phyloP scores from a whole-genome alignment of 2,888 invertebrate species.

The Drosophila quasianomalipes region DNA sequence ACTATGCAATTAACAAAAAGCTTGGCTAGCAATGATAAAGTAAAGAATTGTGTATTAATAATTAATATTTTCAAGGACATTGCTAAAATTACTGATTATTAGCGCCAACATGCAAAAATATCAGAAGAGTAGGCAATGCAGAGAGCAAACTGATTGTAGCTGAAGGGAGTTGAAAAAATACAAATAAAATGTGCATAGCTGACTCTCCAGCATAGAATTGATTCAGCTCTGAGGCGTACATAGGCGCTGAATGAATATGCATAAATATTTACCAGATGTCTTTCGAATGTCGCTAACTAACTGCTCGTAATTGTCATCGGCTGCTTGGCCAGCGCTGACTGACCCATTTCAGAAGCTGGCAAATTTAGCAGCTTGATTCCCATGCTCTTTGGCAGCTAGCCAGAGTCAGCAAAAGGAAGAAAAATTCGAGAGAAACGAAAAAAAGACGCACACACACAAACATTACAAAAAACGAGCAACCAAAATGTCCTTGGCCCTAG shows the following conservation, averaged over 20 bases:
- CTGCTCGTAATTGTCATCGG: constrained; percentile 28
- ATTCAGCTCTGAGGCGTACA: not conserved
- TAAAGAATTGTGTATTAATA: not conserved
- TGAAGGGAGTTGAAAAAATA: not conserved
- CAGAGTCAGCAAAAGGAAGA: constrained; percentile 21
- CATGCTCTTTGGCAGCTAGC: constrained; percentile 49
- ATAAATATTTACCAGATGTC: constrained; percentile 49
- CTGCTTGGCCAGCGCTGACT: constrained; percentile 30
- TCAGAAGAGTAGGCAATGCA: not conserved
- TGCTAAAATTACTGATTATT: not conserved
- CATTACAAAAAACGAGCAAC: constrained; percentile 16
- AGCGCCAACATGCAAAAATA: not conserved
- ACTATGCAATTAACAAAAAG: not conserved
- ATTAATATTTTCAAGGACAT: not conserved
- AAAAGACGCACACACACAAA: not conserved
- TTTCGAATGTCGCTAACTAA: constrained; percentile 37
- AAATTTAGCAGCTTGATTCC: constrained; percentile 36
- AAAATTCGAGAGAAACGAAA: not conserved
- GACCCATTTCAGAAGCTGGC: constrained; percentile 52
- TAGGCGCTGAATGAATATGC: constrained; percentile 33
- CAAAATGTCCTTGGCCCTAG: constrained; percentile 72
- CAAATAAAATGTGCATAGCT: not conserved
- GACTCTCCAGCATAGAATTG: not conserved
- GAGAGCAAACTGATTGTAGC: constrained; percentile 35
- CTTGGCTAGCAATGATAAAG: not conserved